Base-by-base conservation (phyloP, 2,797 vertebrate species). In the Remorina albescens region DNA sequence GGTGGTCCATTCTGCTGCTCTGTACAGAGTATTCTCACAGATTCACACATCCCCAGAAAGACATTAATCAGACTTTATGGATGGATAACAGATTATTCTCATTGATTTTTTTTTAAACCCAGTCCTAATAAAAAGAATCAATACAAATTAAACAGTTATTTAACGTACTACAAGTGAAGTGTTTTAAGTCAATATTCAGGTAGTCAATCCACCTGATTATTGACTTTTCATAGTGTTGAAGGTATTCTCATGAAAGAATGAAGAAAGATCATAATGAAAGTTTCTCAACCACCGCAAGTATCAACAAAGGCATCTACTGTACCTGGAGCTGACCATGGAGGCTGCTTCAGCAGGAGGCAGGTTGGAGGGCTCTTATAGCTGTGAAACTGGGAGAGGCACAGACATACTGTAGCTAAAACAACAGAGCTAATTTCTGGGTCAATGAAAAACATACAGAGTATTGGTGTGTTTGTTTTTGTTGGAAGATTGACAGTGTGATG, bases 361-460 rank as follows among this genome's bases (percentile, higher is more conserved):
- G 30, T 46, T 11, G 37, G 32, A 49, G 10, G 13, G 59, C 9
- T 23, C 6, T 74, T 78, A 82, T 82, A 78, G n/a, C n/a, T n/a
- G n/a, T n/a, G n/a, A n/a, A n/a, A n/a, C 11, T 21, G 28, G 25
- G 23, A 46, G 25, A 49, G 6, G n/a, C 28, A 5, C 0, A 58
- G 15, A 56, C 5, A 39, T 16, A 13, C n/a, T 47, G n/a, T 1
- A 44, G 28, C 21, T 10, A 32, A 3, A 23, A 32, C n/a, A 47
- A 39, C 26, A 54, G 5, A 19, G 7, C 0, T 15, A 4, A 7
- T 11, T 37, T 26, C 15, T 26, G 59, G 15, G 3, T 51, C 15
- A 70, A 9, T 51, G 60, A 61, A 57, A 77, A 81, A 37, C 74
- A 74, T 55, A 73, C 66, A 57, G 46, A 41, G 47, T 41, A 30